These are phyloP conservation scores for Melanophora roralis DNA, from an alignment of 2,888 invertebrate genomes.

Conservation along the genomic window DNA sequence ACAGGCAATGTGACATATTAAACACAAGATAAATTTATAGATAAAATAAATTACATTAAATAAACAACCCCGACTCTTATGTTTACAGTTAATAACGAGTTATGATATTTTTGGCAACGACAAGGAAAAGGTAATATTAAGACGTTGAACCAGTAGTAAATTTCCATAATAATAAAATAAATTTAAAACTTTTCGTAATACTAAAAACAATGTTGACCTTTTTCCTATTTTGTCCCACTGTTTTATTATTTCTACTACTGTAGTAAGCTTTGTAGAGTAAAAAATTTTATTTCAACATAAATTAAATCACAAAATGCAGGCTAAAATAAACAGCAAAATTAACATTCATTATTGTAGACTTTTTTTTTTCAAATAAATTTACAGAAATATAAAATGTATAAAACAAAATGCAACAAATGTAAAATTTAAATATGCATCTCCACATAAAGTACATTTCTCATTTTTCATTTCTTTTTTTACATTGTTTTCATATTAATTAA, in stretches of 20 bases:
- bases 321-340: conserved; percentile 22
- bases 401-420: conserved; percentile 20
- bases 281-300: conserved; percentile 32
- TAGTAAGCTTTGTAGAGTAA: neutral
- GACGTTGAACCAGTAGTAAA: no score
- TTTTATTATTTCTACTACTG: no score
- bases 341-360: conserved; percentile 30
- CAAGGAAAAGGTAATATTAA: neutral
- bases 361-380: conserved; percentile 28
- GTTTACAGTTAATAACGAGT: conserved; percentile 6
- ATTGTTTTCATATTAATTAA: conserved; percentile 46
- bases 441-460: neutral
- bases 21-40: conserved; percentile 27
- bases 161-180: no score
- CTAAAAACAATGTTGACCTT: no score
- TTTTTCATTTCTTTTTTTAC: conserved; percentile 14
- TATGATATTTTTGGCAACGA: neutral
- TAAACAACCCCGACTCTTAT: neutral
- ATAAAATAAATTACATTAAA: conserved; percentile 33
- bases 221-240: neutral
- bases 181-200: no score
- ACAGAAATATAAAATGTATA: neutral
- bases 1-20: conserved; percentile 13
- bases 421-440: neutral
- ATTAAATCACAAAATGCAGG: conserved; percentile 35